These are phyloP conservation scores for Mallotus villosus DNA, from an alignment of 2,797 vertebrate species.

Conservation along the genomic window DNA sequence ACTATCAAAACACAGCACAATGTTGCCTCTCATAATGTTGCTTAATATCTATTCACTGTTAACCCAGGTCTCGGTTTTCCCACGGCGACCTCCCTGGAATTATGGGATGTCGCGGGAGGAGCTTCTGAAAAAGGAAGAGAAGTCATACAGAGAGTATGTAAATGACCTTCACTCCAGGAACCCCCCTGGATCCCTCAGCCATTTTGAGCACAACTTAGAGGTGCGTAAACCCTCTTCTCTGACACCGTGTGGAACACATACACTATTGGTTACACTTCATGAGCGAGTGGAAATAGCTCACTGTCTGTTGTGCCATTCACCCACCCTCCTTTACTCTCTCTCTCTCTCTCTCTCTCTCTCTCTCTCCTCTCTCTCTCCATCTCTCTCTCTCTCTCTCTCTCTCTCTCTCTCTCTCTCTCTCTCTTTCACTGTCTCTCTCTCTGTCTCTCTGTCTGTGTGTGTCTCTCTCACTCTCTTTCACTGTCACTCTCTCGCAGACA, in stretches of 20 bases:
- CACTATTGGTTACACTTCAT: background rate
- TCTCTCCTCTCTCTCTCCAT: background rate
- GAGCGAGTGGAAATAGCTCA: too few relatives aligned
- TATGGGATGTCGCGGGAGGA: conserved; percentile 89
- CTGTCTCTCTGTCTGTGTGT: background rate
- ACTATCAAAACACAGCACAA: background rate
- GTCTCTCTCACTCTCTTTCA: background rate
- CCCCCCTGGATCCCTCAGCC: conserved; percentile 80
- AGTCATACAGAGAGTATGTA: conserved; percentile 82
- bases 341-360: background rate
- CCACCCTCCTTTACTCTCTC: background rate
- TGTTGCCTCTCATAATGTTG: background rate
- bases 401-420: background rate
- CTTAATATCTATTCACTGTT: background rate
- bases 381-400: background rate
- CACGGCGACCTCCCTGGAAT: conserved; percentile 86
- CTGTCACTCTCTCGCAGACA: conserved; percentile 69
- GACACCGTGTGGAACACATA: background rate
- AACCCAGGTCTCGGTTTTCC: conserved; percentile 85
- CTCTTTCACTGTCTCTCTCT: too few relatives aligned
- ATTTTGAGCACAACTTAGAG: conserved; percentile 95
- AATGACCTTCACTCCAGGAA: conserved; percentile 83
- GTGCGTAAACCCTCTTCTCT: conserved; percentile 55
- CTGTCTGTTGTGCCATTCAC: background rate
- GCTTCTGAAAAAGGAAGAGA: conserved; percentile 85